Evolutionary conservation across 2,797 vertebrate species (phyloP), one percentile per base, ranked within the genome.

Genomic region (Botia almorhae): DNA sequence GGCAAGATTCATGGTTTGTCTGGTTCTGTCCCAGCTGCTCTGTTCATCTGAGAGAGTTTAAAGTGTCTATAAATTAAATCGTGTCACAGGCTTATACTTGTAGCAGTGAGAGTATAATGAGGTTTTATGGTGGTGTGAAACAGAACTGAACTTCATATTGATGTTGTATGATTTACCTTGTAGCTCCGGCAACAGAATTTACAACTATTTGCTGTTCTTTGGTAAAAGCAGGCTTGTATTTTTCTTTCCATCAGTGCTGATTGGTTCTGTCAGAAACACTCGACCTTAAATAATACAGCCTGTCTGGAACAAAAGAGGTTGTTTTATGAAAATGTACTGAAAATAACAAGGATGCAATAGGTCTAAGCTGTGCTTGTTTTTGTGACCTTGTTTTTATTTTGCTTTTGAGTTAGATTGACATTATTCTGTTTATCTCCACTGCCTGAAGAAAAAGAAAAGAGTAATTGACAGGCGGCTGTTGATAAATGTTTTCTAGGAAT

Each of bases 161-260:
- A 58, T 73, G 36, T 74, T 50, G 61, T 65, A 70, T 68, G 70
- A 48, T 68, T 80, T 23, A 80, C 63, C 61, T 58, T 50, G 71
- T 80, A 68, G 61, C 70, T 73, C 63, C 33, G 78, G 78, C 63
- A 80, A 80, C 78, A 74, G 13, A 74, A 80, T 80, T 80, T 80
- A 80, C 78, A 80, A 80, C 70, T 80, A 80, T 53, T 61, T 80
- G 72, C 69, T 81, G 79, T 81, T 76, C 78, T 81, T 83, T n/a
- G n/a, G 69, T 21, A 26, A 69, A 10, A 61, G 60, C 23, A 33
- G 55, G 5, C 7, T 64, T 60, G 61, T 68, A 68, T 58, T 80
- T 80, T 80, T 60, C 70, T 68, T 80, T 80, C 70, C 70, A 74
- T 80, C 63, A 68, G 17, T 7, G 0, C 53, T 63, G 26, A 63